Evolutionary conservation across 2,888 invertebrate genomes (phyloP).

Genomic region (Cataglyphis rosenhaueri): DNA sequence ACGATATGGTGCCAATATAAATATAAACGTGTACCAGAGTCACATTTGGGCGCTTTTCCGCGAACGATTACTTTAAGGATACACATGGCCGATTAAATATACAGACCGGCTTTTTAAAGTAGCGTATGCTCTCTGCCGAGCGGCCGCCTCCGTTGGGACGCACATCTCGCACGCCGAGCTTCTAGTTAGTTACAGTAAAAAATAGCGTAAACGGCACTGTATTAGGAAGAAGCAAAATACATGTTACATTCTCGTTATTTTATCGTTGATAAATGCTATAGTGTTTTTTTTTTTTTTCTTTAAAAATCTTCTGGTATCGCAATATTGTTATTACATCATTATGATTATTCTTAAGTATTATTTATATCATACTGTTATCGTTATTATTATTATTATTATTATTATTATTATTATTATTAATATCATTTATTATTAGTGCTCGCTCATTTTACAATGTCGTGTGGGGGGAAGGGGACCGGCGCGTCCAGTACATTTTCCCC

Average conservation of each 20-base stretch:
- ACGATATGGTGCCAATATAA: neutral
- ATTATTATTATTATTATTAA: constrained; percentile 66
- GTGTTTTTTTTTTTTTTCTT: constrained; percentile 66
- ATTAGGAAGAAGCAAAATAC: constrained; percentile 86
- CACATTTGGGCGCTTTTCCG: constrained; percentile 49
- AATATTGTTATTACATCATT: constrained; percentile 64
- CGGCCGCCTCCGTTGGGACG: constrained; percentile 34
- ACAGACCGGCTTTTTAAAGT: constrained; percentile 55
- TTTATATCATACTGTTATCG: constrained; percentile 54
- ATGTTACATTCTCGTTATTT: constrained; percentile 83
- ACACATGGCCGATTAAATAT: constrained; percentile 55
- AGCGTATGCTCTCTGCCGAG: constrained; percentile 49
- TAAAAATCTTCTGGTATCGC: constrained; percentile 74
- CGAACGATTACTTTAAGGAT: constrained; percentile 39
- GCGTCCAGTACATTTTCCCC: constrained; percentile 15
- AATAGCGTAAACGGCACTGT: constrained; percentile 86
- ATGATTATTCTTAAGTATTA: constrained; percentile 67
- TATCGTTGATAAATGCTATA: constrained; percentile 84
- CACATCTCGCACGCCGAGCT: constrained; percentile 64
- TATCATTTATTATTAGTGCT: constrained; percentile 72
- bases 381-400: constrained; percentile 62
- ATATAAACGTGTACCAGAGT: constrained; percentile 45
- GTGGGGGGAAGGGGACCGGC: constrained; percentile 58
- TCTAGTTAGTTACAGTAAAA: constrained; percentile 83
- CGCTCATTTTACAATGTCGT: constrained; percentile 71